These are phyloP conservation scores for Illadopsis cleaveri DNA, from an alignment of 2,113 vertebrate species.

Conservation along the genomic window DNA sequence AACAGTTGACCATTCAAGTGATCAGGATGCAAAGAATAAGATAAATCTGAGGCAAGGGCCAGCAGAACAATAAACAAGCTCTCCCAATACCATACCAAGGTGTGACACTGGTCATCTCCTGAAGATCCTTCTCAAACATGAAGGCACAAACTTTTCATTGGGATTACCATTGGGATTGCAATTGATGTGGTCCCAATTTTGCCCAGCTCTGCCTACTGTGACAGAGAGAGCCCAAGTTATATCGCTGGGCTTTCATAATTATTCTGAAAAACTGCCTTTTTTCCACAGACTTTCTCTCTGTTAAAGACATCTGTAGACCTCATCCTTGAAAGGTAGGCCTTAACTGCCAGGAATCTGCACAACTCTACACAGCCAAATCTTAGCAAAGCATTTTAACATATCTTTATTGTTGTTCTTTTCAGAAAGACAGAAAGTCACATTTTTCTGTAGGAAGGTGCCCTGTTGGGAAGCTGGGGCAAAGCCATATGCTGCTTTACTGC, in stretches of 20 bases:
- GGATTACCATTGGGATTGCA: neutral
- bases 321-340: neutral
- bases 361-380: neutral
- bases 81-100: neutral
- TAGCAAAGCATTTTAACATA: neutral
- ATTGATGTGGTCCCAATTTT: neutral
- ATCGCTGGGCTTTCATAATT: neutral
- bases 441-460: slow-evolving; percentile 28
- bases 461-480: slow-evolving; percentile 48
- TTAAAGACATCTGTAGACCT: neutral
- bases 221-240: rapidly evolving
- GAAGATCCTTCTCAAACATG: neutral
- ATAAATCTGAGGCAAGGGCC: neutral
- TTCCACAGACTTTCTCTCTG: neutral
- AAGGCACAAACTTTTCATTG: neutral
- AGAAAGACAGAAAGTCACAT: neutral
- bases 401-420: neutral
- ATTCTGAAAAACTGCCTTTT: neutral
- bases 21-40: neutral
- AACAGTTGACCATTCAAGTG: neutral
- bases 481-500: slow-evolving; percentile 60
- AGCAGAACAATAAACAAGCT: neutral
- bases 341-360: neutral
- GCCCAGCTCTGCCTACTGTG: neutral
- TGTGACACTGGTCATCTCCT: neutral